Conservation (phyloP, 2,888 invertebrate genomes). For the Crepidodera aurea region DNA sequence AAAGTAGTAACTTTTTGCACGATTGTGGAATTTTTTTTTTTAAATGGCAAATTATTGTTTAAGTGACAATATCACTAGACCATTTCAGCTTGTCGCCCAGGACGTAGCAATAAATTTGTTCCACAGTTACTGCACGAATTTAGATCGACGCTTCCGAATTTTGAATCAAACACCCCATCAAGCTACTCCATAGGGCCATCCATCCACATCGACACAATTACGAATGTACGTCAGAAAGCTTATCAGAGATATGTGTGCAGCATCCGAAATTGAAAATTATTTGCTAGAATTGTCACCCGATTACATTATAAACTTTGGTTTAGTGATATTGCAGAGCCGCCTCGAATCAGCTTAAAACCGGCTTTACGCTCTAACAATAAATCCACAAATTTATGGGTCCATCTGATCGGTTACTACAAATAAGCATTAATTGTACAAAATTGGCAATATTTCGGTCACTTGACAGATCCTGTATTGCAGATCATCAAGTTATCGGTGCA, state of each 20-base stretch:
- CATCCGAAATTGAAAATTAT: slow-evolving; percentile 39
- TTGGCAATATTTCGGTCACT: slow-evolving; percentile 12
- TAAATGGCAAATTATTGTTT: no score
- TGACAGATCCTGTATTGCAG: slow-evolving; percentile 4
- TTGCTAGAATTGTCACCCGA: slow-evolving; percentile 32
- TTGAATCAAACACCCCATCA: no score
- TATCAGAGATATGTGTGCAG: slow-evolving; percentile 27
- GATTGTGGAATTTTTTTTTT: no score
- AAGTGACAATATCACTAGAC: no score
- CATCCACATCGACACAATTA: neutral
- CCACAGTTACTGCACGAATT: no score
- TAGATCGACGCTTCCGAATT: no score
- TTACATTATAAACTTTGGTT: slow-evolving; percentile 31
- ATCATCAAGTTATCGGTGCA: slow-evolving; percentile 4
- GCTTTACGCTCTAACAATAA: slow-evolving; percentile 3
- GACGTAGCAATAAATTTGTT: no score
- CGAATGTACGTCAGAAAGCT: slow-evolving; percentile 11
- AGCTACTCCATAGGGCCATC: no score
- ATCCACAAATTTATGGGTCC: slow-evolving; percentile 7
- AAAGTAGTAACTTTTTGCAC: no score
- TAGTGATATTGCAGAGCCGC: neutral
- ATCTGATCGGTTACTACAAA: slow-evolving; percentile 7
- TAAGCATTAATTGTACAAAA: slow-evolving; percentile 22
- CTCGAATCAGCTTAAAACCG: slow-evolving; percentile 7
- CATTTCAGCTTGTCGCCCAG: no score